phyloP scores from a whole-genome alignment of 2,888 invertebrate genomes.

The Epistrophella euchroma region DNA sequence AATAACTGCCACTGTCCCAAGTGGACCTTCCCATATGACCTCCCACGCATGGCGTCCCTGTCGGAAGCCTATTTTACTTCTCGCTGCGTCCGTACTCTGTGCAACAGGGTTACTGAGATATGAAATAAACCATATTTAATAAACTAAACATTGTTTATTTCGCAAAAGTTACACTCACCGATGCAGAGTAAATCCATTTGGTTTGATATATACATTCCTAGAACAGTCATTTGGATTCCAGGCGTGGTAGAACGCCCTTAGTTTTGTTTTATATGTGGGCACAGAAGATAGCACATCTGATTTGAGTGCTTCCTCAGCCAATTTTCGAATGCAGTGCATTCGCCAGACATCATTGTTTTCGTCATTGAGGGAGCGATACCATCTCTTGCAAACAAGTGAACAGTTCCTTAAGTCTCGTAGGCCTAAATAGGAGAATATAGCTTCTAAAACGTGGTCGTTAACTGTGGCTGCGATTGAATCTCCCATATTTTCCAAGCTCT shows the following conservation, averaged over 20 bases:
- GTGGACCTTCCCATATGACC: slow-evolving; percentile 98
- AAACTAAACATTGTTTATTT: neutral
- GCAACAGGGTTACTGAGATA: slow-evolving; percentile 95
- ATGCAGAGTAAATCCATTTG: slow-evolving; percentile 98
- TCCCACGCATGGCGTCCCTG: slow-evolving; percentile 98
- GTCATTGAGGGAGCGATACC: slow-evolving; percentile 95
- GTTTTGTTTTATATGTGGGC: slow-evolving; percentile 95
- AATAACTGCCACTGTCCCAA: slow-evolving; percentile 98
- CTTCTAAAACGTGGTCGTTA: slow-evolving; percentile 93
- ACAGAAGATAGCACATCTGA: slow-evolving; percentile 95
- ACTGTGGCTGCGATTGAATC: slow-evolving; percentile 87
- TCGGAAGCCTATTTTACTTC: slow-evolving; percentile 95
- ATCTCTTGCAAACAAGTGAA: slow-evolving; percentile 95
- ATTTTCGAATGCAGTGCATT: slow-evolving; percentile 92
- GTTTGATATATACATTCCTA: slow-evolving; percentile 97
- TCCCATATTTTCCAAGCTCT: slow-evolving; percentile 83
- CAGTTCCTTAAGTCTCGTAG: slow-evolving; percentile 94
- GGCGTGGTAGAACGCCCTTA: slow-evolving; percentile 96
- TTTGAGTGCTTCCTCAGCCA: slow-evolving; percentile 93
- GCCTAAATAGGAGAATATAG: slow-evolving; percentile 95
- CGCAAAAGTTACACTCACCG: slow-evolving; percentile 84
- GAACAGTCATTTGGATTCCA: slow-evolving; percentile 99
- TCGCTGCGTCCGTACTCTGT: slow-evolving; percentile 98
- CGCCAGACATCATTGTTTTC: slow-evolving; percentile 99
- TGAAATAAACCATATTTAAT: slow-evolving; percentile 14